Conservation (phyloP, 2,888 invertebrate genomes). For the Caenorhabditis sp. region DNA sequence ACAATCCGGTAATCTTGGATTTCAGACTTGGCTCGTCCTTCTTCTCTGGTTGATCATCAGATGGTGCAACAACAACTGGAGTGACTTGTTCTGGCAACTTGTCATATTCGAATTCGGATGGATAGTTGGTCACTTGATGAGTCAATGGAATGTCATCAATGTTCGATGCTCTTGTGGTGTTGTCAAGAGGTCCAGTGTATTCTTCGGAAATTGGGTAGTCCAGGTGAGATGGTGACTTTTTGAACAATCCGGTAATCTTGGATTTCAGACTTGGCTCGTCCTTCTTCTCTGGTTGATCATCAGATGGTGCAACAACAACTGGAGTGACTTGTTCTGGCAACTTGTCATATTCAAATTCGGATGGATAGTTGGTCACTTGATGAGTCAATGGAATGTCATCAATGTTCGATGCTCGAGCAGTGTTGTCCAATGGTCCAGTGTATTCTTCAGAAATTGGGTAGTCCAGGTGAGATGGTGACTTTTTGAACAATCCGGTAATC, state of each 20-base stretch:
- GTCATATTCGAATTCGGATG: conserved; percentile 10
- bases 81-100: conserved; percentile 5
- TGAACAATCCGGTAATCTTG: conserved; percentile 35
- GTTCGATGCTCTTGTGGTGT: conserved; percentile 26
- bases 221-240: conserved; percentile 31
- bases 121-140: conserved; percentile 24
- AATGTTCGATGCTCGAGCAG: conserved; percentile 28
- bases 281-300: background rate
- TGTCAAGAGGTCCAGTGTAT: conserved; percentile 39
- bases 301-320: too few species aligned
- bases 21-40: conserved; percentile 1
- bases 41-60: conserved; percentile 1
- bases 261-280: conserved; percentile 6
- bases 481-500: conserved; percentile 46
- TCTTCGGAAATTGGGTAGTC: conserved; percentile 38
- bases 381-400: conserved; percentile 44
- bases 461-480: conserved; percentile 40
- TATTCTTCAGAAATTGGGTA: conserved; percentile 41
- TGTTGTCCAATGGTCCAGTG: conserved; percentile 40
- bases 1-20: conserved; percentile 18
- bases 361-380: conserved; percentile 34
- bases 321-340: background rate
- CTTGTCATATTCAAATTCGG: conserved; percentile 18
- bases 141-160: conserved; percentile 36
- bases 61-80: too few species aligned